phyloP scores from a whole-genome alignment of 2,888 invertebrate species.

The Pristionchus entomophagus region DNA sequence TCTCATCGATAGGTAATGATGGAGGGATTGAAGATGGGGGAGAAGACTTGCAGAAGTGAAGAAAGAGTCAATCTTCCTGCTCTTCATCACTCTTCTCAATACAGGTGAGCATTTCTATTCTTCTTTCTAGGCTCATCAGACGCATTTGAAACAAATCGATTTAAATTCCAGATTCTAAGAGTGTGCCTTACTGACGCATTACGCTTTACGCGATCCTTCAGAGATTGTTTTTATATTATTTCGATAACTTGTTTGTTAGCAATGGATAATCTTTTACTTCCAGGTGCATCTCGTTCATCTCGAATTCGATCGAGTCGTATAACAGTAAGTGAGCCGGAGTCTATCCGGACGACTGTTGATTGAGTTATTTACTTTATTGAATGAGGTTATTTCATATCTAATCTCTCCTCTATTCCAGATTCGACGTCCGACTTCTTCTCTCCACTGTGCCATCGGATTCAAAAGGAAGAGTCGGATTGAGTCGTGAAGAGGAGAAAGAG shows the following conservation, averaged over 20 bases:
- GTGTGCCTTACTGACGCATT: slow-evolving; percentile 20
- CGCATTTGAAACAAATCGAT: not conserved
- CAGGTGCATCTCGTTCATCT: slow-evolving; percentile 23
- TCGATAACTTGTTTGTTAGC: not conserved
- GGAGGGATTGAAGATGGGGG: slow-evolving; percentile 16
- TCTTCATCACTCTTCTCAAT: not conserved
- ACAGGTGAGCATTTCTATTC: not conserved
- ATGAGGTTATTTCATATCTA: not conserved
- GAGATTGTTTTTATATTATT: slow-evolving; percentile 7
- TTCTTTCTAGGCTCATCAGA: not conserved
- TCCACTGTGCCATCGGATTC: slow-evolving; percentile 53
- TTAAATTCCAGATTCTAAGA: slow-evolving; percentile 27
- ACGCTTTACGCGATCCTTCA: not conserved
- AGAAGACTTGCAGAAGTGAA: slow-evolving; percentile 49
- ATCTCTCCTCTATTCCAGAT: slow-evolving; percentile 64
- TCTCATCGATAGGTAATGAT: slow-evolving; percentile 57
- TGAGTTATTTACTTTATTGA: slow-evolving; percentile 19
- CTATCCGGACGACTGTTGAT: not conserved
- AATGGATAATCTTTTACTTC: not conserved
- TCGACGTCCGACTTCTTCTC: slow-evolving; percentile 71
- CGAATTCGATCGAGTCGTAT: slow-evolving; percentile 26
- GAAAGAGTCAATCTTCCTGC: not conserved
- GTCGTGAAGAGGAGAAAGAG: slow-evolving; percentile 80
- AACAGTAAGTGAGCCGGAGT: slow-evolving; percentile 32
- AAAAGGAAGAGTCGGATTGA: not conserved